A percentile compares a stretch with the other conserved stretches of the same genome.
phyloP scores from a whole-genome alignment of 2,797 vertebrate genomes.

The Myotis daubentonii region DNA sequence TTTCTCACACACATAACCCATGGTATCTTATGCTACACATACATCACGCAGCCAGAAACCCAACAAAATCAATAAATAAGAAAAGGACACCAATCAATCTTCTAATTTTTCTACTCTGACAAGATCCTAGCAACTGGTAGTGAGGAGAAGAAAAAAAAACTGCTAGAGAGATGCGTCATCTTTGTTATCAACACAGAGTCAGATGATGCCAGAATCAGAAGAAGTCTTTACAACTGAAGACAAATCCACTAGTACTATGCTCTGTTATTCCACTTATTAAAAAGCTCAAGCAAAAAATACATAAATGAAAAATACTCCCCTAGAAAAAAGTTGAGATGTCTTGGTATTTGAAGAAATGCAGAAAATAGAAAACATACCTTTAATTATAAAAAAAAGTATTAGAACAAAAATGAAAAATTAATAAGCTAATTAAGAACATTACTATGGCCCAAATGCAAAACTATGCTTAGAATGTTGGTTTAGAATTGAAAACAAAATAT shows the following conservation, averaged over 20 bases:
- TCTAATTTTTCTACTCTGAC: slow-evolving; percentile 46
- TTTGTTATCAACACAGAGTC: slow-evolving; percentile 24
- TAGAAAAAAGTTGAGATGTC: neutral
- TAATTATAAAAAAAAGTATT: neutral
- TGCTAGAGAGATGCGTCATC: neutral
- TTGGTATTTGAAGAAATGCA: neutral
- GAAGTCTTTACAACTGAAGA: slow-evolving; percentile 37
- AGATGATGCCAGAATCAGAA: slow-evolving; percentile 10
- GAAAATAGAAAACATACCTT: neutral
- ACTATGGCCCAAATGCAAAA: neutral
- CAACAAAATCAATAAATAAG: slow-evolving; percentile 68
- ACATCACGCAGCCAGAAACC: slow-evolving; percentile 41
- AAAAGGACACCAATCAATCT: slow-evolving; percentile 66
- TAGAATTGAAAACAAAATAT: slow-evolving; percentile 36
- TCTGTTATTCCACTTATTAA: neutral
- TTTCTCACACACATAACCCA: slow-evolving; percentile 53
- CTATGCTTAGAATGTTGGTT: neutral
- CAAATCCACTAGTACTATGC: neutral
- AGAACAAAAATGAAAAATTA: slow-evolving; percentile 2
- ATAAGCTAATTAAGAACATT: neutral
- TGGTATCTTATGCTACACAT: slow-evolving; percentile 20
- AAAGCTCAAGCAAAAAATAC: neutral
- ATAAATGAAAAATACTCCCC: neutral
- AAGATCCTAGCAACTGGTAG: neutral
- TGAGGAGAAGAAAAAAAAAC: neutral